Conservation (phyloP, 92 coral and sea anemone genomes). For the Palythoa grandis region DNA sequence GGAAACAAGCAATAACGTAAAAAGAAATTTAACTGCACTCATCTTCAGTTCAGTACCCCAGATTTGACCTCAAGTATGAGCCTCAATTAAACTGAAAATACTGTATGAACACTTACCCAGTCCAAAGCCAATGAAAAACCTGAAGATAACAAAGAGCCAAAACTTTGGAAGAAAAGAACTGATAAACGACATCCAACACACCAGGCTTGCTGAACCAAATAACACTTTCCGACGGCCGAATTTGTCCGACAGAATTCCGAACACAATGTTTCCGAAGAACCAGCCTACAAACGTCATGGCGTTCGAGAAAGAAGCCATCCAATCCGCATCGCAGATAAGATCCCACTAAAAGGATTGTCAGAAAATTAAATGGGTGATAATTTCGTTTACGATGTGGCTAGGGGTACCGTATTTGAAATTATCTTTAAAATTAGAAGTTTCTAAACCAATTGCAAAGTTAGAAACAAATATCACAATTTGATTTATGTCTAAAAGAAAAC, state of each 20-base stretch:
- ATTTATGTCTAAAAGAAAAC: too few relatives aligned
- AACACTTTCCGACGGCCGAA: constrained; percentile 89
- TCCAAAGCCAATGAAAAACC: constrained; percentile 93
- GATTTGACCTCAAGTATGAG: background rate
- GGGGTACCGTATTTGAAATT: too few relatives aligned
- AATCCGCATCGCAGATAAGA: constrained; percentile 78
- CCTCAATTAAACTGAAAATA: too few relatives aligned
- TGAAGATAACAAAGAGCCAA: constrained; percentile 83
- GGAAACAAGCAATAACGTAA: too few relatives aligned
- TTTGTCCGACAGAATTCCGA: constrained; percentile 94
- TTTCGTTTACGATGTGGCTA: too few relatives aligned
- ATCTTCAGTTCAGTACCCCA: background rate
- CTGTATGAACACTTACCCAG: constrained; percentile 64
- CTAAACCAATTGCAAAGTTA: too few relatives aligned
- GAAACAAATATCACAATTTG: too few relatives aligned
- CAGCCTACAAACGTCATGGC: constrained; percentile 91
- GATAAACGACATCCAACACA: constrained; percentile 87
- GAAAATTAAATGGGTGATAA: background rate
- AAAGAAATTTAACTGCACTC: too few relatives aligned
- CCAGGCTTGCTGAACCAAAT: constrained; percentile 80
- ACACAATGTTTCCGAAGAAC: constrained; percentile 88
- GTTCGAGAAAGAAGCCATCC: constrained; percentile 74
- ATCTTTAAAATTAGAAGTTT: too few relatives aligned
- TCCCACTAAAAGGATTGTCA: constrained; percentile 73
- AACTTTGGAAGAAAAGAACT: constrained; percentile 84